Evolutionary conservation across 2,113 vertebrate species (phyloP).

Genomic region (Catharus fuscescens): DNA sequence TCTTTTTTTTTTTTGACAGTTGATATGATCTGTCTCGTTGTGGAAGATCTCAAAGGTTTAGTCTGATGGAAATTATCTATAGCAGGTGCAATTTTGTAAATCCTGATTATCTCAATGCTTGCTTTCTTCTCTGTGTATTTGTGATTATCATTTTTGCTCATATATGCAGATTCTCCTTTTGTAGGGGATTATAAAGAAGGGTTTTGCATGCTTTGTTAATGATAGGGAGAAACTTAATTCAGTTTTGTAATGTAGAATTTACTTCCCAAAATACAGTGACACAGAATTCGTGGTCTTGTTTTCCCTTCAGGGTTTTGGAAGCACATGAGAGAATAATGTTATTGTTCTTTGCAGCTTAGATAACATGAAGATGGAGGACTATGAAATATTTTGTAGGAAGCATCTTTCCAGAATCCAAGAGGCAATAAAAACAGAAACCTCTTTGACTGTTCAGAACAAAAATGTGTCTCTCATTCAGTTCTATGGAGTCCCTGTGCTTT

Average conservation of each 20-base stretch:
- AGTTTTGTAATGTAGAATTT: background rate
- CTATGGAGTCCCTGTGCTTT: constrained; percentile 84
- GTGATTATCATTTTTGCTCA: background rate
- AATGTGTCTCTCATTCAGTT: constrained; percentile 83
- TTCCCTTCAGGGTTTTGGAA: background rate
- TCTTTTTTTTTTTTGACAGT: no score
- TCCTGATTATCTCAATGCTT: background rate
- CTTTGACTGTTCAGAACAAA: constrained; percentile 46
- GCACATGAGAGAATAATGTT: background rate
- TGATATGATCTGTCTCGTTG: accelerated
- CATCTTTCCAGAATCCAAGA: constrained; percentile 80
- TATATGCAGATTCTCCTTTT: background rate
- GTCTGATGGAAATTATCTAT: background rate
- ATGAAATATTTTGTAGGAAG: constrained; percentile 85
- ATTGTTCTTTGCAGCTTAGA: background rate
- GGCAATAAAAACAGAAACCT: constrained; percentile 43
- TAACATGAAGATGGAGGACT: constrained; percentile 85
- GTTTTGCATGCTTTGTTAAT: background rate
- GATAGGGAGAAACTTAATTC: background rate
- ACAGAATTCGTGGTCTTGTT: background rate
- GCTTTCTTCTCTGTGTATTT: background rate
- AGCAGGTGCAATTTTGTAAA: background rate
- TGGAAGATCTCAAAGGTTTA: background rate
- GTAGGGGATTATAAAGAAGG: background rate
- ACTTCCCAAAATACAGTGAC: background rate